Conservation (phyloP, 2,888 invertebrate genomes). For the Mythimna impura region DNA sequence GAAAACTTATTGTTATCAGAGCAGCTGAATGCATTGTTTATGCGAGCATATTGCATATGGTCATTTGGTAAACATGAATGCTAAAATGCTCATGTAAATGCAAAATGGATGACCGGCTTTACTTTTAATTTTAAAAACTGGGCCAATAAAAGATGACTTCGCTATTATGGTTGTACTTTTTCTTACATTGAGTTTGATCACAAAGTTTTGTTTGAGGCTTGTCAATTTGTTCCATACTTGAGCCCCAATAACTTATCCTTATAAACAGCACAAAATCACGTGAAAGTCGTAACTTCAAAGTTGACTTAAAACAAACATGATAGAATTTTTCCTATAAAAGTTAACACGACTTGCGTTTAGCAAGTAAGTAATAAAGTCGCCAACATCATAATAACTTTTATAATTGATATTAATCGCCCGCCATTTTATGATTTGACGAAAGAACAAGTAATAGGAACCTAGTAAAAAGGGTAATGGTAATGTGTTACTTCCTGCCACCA, state of each 20-base stretch:
- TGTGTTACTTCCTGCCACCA: slow-evolving; percentile 62
- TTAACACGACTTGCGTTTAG: slow-evolving; percentile 29
- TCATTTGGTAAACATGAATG: slow-evolving; percentile 61
- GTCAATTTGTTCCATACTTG: not conserved
- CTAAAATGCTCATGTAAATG: slow-evolving; percentile 44
- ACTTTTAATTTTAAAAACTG: slow-evolving; percentile 24
- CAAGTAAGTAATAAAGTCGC: slow-evolving; percentile 36
- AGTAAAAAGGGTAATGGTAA: slow-evolving; percentile 52
- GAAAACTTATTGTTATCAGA: slow-evolving; percentile 86
- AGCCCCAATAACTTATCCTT: not conserved
- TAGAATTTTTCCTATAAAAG: slow-evolving; percentile 33
- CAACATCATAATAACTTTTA: slow-evolving; percentile 21
- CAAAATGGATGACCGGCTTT: slow-evolving; percentile 15
- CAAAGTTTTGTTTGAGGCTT: slow-evolving; percentile 1
- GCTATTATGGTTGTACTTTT: slow-evolving; percentile 8
- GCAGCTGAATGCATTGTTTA: slow-evolving; percentile 72
- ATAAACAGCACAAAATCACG: slow-evolving; percentile 14
- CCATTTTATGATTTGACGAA: slow-evolving; percentile 43
- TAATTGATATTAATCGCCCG: slow-evolving; percentile 54
- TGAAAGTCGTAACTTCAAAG: slow-evolving; percentile 17
- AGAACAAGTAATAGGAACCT: slow-evolving; percentile 7
- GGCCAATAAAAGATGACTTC: slow-evolving; percentile 28
- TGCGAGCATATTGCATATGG: slow-evolving; percentile 59
- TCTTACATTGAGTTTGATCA: not conserved
- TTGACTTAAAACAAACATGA: slow-evolving; percentile 31